phyloP scores from a whole-genome alignment of 2,888 invertebrate species.

The Melanostoma scalare region DNA sequence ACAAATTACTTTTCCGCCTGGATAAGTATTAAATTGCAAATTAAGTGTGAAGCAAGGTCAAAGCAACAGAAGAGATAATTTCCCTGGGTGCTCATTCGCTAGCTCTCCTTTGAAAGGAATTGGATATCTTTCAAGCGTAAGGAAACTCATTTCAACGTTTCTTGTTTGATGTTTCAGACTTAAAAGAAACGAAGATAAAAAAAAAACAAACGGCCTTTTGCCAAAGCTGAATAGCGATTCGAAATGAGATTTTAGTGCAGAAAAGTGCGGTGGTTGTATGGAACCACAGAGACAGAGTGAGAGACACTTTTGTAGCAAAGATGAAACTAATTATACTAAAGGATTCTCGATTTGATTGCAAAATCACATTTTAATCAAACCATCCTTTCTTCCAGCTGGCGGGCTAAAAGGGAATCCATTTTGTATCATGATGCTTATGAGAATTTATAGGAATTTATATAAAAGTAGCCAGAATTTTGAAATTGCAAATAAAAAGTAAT shows the following conservation, averaged over 20 bases:
- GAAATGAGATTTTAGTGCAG: conserved; percentile 21
- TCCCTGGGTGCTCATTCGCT: conserved; percentile 33
- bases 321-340: conserved; percentile 62
- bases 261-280: conserved; percentile 15
- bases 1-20: conserved; percentile 43
- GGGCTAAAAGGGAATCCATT: conserved; percentile 2
- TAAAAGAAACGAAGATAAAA: conserved; percentile 25
- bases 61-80: conserved; percentile 36
- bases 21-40: conserved; percentile 55
- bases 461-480: conserved; percentile 19
- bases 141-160: conserved; percentile 45
- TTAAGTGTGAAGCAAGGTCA: conserved; percentile 59
- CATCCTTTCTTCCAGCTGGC: background rate
- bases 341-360: conserved; percentile 53
- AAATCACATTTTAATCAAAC: conserved; percentile 10
- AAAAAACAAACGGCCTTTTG: background rate
- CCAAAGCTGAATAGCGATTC: conserved; percentile 1
- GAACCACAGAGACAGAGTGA: conserved; percentile 1
- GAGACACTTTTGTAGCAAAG: conserved; percentile 24
- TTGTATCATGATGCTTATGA: conserved; percentile 1
- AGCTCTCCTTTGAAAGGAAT: conserved; percentile 16
- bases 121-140: conserved; percentile 33
- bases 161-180: conserved; percentile 50
- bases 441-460: background rate
- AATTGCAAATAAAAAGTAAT: conserved; percentile 16